A percentile compares a stretch with the other conserved stretches of the same genome.
phyloP scores from a whole-genome alignment of 1,140 invertebrate genomes.

The Ephestia elutella region DNA sequence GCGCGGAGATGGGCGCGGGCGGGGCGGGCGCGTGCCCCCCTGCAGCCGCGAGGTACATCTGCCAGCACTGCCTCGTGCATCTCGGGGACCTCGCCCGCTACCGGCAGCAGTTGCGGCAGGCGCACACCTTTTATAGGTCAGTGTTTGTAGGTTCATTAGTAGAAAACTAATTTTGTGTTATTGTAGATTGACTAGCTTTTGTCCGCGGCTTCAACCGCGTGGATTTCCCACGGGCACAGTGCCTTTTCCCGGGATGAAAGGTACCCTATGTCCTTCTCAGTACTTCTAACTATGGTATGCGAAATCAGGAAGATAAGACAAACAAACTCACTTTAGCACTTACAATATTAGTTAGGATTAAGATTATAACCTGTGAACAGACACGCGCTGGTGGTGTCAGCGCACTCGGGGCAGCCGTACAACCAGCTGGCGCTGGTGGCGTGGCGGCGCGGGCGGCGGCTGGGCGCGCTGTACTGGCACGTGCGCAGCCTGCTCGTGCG shows the following conservation, averaged over 20 bases:
- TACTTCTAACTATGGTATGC: too few relatives aligned
- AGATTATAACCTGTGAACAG: constrained; percentile 41
- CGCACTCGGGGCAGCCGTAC: constrained; percentile 90
- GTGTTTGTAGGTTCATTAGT: background rate
- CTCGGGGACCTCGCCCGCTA: constrained; percentile 91
- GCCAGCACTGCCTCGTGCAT: constrained; percentile 90
- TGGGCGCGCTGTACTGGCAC: constrained; percentile 89
- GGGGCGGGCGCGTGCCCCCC: constrained; percentile 75
- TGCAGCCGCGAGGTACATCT: constrained; percentile 86
- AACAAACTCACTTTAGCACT: too few relatives aligned
- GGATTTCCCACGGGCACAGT: too few relatives aligned
- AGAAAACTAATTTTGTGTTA: too few relatives aligned
- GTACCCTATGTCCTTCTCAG: too few relatives aligned
- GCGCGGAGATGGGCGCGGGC: constrained; percentile 19
- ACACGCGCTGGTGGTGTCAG: constrained; percentile 86
- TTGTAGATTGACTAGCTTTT: too few relatives aligned
- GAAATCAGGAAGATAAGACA: too few relatives aligned
- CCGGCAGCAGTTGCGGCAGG: constrained; percentile 84
- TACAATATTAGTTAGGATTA: too few relatives aligned
- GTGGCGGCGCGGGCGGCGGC: constrained; percentile 85
- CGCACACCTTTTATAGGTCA: constrained; percentile 86
- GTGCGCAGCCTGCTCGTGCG: constrained; percentile 86
- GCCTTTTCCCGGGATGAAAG: too few relatives aligned
- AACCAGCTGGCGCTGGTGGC: constrained; percentile 90
- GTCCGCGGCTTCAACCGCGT: too few relatives aligned